phyloP scores from a whole-genome alignment of 2,113 vertebrate species.

The Bos indicus region DNA sequence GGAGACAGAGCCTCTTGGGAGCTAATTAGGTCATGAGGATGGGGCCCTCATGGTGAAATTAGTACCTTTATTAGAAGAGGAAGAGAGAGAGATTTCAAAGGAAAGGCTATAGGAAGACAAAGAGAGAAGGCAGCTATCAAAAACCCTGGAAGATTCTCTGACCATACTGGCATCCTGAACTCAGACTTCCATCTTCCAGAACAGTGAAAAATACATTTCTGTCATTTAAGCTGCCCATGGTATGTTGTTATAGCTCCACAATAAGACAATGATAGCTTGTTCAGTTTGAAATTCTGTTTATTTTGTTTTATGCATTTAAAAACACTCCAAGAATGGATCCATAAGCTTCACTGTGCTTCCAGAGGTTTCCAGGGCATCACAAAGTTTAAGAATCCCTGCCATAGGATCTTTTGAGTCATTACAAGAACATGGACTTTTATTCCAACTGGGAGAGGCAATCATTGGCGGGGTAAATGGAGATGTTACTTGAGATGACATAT shows the following conservation, averaged over 20 bases:
- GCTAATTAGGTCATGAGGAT: neutral
- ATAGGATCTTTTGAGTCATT: neutral
- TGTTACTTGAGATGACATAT: neutral
- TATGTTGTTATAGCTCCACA: neutral
- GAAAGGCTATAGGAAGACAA: neutral
- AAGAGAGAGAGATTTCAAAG: neutral
- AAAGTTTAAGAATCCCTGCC: neutral
- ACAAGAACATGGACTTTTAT: neutral
- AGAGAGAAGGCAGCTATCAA: neutral
- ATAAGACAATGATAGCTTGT: neutral
- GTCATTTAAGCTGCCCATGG: neutral
- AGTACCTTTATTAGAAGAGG: neutral
- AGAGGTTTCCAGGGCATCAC: neutral
- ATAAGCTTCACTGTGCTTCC: neutral
- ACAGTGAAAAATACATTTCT: neutral
- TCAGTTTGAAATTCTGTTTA: neutral
- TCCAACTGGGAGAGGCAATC: neutral
- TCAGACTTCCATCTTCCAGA: neutral
- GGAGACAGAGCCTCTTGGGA: neutral
- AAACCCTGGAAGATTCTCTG: neutral
- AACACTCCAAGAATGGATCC: neutral
- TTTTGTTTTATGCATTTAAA: conserved; percentile 1
- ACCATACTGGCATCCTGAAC: neutral
- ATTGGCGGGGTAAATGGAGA: neutral
- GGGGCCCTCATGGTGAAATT: neutral